These are phyloP conservation scores for Notechis scutatus DNA, from an alignment of 2,113 vertebrate genomes.

Conservation along the genomic window DNA sequence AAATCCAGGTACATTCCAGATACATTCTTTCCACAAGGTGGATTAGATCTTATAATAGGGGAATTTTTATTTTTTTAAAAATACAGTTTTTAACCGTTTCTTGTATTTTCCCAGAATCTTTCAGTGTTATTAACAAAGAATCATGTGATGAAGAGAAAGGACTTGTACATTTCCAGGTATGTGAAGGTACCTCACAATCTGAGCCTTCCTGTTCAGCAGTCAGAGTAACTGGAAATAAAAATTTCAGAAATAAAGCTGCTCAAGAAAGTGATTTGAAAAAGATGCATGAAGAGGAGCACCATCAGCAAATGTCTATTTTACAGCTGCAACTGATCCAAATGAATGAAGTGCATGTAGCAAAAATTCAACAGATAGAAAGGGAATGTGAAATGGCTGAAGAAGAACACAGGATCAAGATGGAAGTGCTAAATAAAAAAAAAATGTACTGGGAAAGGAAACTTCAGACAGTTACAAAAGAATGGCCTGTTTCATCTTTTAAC, in stretches of 20 bases:
- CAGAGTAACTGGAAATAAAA: slow-evolving; percentile 76
- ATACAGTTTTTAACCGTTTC: slow-evolving; percentile 48
- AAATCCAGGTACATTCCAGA: background rate
- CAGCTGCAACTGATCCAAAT: slow-evolving; percentile 80
- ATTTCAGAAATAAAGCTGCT: slow-evolving; percentile 76
- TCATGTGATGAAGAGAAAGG: slow-evolving; percentile 78
- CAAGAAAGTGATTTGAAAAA: slow-evolving; percentile 80
- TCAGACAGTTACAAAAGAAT: slow-evolving; percentile 79
- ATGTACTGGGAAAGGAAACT: slow-evolving; percentile 84
- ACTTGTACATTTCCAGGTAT: slow-evolving; percentile 75
- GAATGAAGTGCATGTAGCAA: slow-evolving; percentile 82
- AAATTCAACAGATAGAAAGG: slow-evolving; percentile 80
- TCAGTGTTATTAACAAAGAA: slow-evolving; percentile 77
- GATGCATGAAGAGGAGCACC: slow-evolving; percentile 81
- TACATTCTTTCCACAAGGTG: background rate
- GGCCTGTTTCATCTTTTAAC: slow-evolving; percentile 80
- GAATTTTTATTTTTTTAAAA: background rate
- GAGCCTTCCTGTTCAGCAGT: slow-evolving; percentile 76
- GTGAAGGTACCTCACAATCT: slow-evolving; percentile 75
- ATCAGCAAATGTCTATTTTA: slow-evolving; percentile 81
- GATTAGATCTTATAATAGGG: background rate
- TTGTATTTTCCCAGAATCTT: slow-evolving; percentile 72
- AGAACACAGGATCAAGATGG: slow-evolving; percentile 81
- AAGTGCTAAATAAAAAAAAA: slow-evolving; percentile 84
- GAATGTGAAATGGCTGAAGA: slow-evolving; percentile 83